Percentiles rank a stretch among this genome's conserved stretches.
These are phyloP conservation scores for Eurytoma californica DNA, from an alignment of 2,888 invertebrate species.

Conservation along the genomic window DNA sequence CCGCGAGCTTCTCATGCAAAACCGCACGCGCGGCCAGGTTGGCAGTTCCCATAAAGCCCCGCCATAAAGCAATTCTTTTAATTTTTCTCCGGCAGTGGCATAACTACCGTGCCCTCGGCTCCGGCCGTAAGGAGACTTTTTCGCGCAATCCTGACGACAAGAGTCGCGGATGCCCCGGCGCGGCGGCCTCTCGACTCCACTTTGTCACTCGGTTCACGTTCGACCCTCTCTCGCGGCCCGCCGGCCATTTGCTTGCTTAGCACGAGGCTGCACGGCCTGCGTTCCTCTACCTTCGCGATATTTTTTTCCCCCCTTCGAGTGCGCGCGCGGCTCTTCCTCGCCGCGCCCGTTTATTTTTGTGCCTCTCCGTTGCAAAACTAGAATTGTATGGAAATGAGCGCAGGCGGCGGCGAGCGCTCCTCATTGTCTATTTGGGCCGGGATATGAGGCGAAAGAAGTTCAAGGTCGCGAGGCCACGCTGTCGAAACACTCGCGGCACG, in stretches of 20 bases:
- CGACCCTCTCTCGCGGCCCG: slow-evolving; percentile 13
- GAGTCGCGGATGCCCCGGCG: background rate
- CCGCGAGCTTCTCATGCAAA: too few species aligned
- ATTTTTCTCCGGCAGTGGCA: slow-evolving; percentile 4
- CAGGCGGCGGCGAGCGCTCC: background rate
- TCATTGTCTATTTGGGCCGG: slow-evolving; percentile 46
- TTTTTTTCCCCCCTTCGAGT: background rate
- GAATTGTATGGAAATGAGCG: slow-evolving; percentile 50
- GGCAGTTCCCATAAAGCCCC: too few species aligned
- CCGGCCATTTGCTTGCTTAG: slow-evolving; percentile 44
- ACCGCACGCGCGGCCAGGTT: too few species aligned
- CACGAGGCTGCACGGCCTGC: slow-evolving; percentile 29
- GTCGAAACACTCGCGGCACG: background rate
- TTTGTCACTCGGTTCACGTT: slow-evolving; percentile 51
- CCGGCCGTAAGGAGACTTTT: background rate
- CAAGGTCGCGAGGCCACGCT: slow-evolving; percentile 22
- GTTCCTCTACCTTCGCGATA: background rate
- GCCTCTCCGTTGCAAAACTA: slow-evolving; percentile 31
- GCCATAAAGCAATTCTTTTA: background rate
- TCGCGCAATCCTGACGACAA: slow-evolving; percentile 9
- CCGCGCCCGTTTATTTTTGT: slow-evolving; percentile 18
- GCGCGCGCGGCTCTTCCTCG: background rate
- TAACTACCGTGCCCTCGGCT: background rate
- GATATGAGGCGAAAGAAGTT: slow-evolving; percentile 36
- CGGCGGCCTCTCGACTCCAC: background rate